Evolutionary conservation across 2,888 invertebrate species (phyloP), one percentile per base, ranked within the genome.

Genomic region (Phytoseiulus persimilis): DNA sequence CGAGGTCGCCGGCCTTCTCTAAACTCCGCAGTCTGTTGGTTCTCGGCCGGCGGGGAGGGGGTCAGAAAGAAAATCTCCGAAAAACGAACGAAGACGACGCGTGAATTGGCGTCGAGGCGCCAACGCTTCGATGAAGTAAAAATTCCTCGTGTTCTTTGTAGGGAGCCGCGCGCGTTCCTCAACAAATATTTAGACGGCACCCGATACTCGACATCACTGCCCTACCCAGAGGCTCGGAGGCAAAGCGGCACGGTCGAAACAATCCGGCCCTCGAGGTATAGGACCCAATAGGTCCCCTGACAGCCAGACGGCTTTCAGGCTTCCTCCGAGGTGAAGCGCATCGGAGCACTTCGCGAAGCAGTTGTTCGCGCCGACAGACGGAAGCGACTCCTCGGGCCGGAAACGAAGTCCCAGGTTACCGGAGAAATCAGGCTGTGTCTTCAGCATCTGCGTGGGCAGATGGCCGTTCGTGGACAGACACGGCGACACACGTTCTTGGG

Each of bases 121-220:
- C 65, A 28, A 1, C 1, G 65, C 65, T 3, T 14, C 65, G 28
- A 65, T 65, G 65, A 3, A 23, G 65, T 65, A 2, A 23, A 65
- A 65, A 65, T 65, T 65, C 65, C 18, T 23, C 18, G 65, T 65
- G 65, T 65, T 18, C 65, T 65, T 65, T 65, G 65, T 65, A 65
- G 9, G 65, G 18, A 65, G 18, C 65, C 65, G 65, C 65, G 65
- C 65, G 65, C 65, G 65, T 65, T 65, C 65, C 65, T 65, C 65
- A 65, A 65, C 65, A 65, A 65, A 65, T 65, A 65, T 65, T 65
- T 65, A 65, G 65, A 65, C 65, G 65, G 65, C 65, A 65, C 65
- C 65, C 65, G 65, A 65, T 65, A 65, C 65, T 65, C 65, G 65
- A 28, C 65, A 23, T 65, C 65, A 23, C 65, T 65, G 65, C 65